Percentiles rank a stretch among this genome's conserved stretches.
phyloP scores from a whole-genome alignment of 2,113 vertebrate genomes.

The Telmatochromis brichardi region DNA sequence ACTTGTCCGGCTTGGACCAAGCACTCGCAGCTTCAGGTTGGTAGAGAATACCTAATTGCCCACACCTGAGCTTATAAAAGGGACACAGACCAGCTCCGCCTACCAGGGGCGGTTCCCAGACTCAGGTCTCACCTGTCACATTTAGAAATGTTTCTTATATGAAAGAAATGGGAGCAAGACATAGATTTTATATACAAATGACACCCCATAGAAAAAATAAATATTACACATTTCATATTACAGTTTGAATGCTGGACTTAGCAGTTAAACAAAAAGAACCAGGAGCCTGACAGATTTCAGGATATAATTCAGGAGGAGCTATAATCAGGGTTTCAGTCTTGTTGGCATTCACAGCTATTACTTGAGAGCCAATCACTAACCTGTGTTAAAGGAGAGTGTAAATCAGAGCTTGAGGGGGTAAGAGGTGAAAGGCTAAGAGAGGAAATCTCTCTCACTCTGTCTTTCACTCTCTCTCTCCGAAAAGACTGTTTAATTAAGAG shows the following conservation, averaged over 20 bases:
- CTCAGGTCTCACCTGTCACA: not conserved
- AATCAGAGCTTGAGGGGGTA: not conserved
- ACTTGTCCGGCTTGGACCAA: rapidly evolving
- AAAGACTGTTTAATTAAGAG: not conserved
- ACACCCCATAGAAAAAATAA: not conserved
- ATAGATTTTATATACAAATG: not conserved
- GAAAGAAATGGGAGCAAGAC: not conserved
- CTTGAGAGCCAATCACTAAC: not conserved
- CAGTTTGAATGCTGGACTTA: not conserved
- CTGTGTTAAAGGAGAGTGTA: not conserved
- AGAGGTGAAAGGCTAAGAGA: not conserved
- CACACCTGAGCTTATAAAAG: not conserved
- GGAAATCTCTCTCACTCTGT: not conserved
- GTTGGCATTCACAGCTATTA: not conserved
- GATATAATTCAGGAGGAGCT: not conserved
- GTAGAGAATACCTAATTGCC: not conserved
- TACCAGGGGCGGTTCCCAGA: rapidly evolving
- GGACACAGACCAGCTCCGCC: rapidly evolving
- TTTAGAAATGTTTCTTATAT: not conserved
- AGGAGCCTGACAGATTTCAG: not conserved
- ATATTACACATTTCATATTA: not conserved
- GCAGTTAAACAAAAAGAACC: not conserved
- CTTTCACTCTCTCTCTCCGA: not conserved
- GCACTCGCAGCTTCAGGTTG: not conserved
- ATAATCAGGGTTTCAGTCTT: not conserved